Evolutionary conservation across 2,888 invertebrate genomes (phyloP).

Genomic region (Capitulum mitella): DNA sequence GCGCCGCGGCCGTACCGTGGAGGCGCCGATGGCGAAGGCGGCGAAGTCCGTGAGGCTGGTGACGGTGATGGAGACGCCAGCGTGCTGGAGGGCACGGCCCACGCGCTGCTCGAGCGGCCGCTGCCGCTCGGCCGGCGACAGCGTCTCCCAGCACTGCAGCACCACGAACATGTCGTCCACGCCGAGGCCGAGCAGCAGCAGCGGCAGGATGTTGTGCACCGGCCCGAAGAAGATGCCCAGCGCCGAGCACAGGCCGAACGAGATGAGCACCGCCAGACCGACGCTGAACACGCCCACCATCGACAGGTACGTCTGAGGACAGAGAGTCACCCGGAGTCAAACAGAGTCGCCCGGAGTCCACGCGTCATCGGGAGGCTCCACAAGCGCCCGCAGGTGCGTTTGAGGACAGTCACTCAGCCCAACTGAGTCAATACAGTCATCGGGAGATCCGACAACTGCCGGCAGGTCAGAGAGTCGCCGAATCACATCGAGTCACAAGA

Average conservation of each 20-base stretch:
- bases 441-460: too few relatives aligned
- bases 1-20: conserved; percentile 63
- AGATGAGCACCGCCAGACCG: conserved; percentile 62
- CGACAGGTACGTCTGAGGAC: conserved; percentile 56
- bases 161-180: conserved; percentile 82
- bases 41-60: conserved; percentile 75
- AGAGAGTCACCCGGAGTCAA: conserved; percentile 27
- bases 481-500: too few relatives aligned
- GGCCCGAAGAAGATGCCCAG: conserved; percentile 68
- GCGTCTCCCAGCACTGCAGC: conserved; percentile 65
- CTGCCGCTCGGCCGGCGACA: conserved; percentile 29
- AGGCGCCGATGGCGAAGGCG: conserved; percentile 68
- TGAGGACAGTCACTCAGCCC: too few relatives aligned
- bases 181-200: conserved; percentile 67
- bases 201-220: conserved; percentile 71
- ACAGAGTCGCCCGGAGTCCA: too few relatives aligned
- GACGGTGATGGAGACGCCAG: conserved; percentile 73
- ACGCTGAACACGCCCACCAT: conserved; percentile 62
- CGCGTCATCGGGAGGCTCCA: too few relatives aligned
- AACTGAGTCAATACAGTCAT: too few relatives aligned
- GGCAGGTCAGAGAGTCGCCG: too few relatives aligned
- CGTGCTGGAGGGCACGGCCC: conserved; percentile 64
- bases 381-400: too few relatives aligned
- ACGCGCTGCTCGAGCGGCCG: conserved; percentile 56
- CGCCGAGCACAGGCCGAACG: conserved; percentile 63